Conservation (phyloP, 2,888 invertebrate genomes). For the Melanargia galathea region DNA sequence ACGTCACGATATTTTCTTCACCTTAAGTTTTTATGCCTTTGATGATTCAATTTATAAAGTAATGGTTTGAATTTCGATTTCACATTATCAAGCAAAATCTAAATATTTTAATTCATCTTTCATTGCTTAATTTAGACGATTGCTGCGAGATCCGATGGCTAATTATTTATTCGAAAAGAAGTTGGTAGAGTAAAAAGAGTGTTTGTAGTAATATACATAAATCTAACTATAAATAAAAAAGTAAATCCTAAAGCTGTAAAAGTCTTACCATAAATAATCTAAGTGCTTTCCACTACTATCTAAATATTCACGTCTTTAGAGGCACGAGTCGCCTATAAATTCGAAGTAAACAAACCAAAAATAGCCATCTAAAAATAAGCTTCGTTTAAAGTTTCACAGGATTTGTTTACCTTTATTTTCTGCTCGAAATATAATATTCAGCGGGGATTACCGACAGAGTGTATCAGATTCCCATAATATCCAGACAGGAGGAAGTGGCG, state of each 20-base stretch:
- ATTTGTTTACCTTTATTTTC: conserved; percentile 1
- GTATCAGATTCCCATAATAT: conserved; percentile 43
- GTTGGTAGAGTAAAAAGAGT: no score
- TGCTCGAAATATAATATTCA: conserved; percentile 35
- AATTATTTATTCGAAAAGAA: no score
- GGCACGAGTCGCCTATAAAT: not conserved
- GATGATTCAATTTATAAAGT: no score
- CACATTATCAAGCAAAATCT: not conserved
- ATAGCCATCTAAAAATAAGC: not conserved
- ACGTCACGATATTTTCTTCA: no score
- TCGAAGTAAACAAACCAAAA: not conserved
- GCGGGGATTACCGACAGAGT: conserved; percentile 34
- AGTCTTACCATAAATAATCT: not conserved
- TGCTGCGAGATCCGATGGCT: no score
- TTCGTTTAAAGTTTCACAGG: not conserved
- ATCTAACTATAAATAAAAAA: no score
- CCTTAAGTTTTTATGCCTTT: no score
- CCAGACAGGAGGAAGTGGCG: conserved; percentile 41
- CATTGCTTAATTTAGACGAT: not conserved
- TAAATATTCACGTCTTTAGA: not conserved
- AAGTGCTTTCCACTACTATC: not conserved
- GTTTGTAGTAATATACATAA: no score
- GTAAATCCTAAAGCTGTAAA: not conserved
- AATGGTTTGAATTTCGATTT: not conserved
- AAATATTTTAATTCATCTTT: not conserved